These are phyloP conservation scores for Bolinopsis microptera DNA, from an alignment of 37 sponge, comb jelly and placozoan species.

Conservation along the genomic window DNA sequence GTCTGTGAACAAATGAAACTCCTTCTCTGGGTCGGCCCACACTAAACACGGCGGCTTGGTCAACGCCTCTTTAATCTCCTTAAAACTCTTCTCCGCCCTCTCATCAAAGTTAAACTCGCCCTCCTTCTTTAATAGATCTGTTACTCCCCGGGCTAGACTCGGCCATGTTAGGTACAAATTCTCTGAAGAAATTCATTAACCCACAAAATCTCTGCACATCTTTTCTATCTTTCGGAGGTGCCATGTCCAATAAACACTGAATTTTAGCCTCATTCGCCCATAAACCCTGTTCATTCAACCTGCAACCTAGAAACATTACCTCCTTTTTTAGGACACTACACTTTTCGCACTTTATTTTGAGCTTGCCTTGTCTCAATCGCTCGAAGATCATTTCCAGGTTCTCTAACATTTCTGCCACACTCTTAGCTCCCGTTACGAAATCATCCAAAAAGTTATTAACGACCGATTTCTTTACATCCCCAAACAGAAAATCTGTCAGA, in stretches of 20 bases:
- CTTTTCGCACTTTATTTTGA: not conserved
- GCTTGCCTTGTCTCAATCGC: not conserved
- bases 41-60: not conserved
- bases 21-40: not conserved
- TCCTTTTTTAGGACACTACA: not conserved
- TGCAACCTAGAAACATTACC: not conserved
- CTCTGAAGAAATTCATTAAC: not conserved
- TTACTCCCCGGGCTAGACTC: not conserved
- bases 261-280: not conserved
- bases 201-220: not conserved
- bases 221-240: not conserved
- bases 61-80: not conserved
- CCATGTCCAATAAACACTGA: not conserved
- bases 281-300: not conserved
- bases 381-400: not conserved
- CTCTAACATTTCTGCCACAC: not conserved
- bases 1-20: not conserved
- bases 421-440: not conserved
- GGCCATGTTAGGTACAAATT: not conserved
- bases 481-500: not conserved
- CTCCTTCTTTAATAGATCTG: not conserved
- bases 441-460: not conserved
- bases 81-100: not conserved
- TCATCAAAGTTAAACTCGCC: not conserved
- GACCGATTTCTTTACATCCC: not conserved